phyloP scores from a whole-genome alignment of 1,140 invertebrate genomes.

The Drosophila nebulosa region DNA sequence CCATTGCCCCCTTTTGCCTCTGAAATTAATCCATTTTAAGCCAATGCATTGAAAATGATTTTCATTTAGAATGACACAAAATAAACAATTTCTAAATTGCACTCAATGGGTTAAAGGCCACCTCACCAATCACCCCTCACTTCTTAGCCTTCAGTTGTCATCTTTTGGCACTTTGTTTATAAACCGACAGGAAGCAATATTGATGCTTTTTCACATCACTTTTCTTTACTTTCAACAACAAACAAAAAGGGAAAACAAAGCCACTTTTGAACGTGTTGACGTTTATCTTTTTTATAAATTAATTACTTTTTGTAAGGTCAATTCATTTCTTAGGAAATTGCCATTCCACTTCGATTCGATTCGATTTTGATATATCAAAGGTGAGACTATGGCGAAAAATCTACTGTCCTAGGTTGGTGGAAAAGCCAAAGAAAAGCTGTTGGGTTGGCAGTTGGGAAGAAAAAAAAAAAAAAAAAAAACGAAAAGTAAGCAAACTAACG shows the following conservation, averaged over 20 bases:
- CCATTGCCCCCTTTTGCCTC: too few species aligned
- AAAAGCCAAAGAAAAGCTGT: not conserved
- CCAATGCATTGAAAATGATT: too few species aligned
- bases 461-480: constrained; percentile 19
- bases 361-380: not conserved
- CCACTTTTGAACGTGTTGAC: too few species aligned
- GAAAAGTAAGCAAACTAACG: constrained; percentile 47
- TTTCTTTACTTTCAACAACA: constrained; percentile 23
- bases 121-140: too few species aligned
- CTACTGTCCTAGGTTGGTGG: not conserved
- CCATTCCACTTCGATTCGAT: too few species aligned
- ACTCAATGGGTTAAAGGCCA: not conserved
- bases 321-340: too few species aligned
- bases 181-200: constrained; percentile 18
- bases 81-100: too few species aligned
- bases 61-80: too few species aligned
- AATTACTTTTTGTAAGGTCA: too few species aligned
- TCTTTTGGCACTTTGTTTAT: not conserved
- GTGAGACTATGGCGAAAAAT: not conserved
- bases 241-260: not conserved
- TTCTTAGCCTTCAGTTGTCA: not conserved
- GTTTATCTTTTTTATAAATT: too few species aligned
- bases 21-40: not conserved
- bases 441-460: not conserved
- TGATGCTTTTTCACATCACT: constrained; percentile 44